These are phyloP conservation scores for Poeciliopsis retropinna DNA, from an alignment of 2,113 vertebrate genomes.

Conservation along the genomic window DNA sequence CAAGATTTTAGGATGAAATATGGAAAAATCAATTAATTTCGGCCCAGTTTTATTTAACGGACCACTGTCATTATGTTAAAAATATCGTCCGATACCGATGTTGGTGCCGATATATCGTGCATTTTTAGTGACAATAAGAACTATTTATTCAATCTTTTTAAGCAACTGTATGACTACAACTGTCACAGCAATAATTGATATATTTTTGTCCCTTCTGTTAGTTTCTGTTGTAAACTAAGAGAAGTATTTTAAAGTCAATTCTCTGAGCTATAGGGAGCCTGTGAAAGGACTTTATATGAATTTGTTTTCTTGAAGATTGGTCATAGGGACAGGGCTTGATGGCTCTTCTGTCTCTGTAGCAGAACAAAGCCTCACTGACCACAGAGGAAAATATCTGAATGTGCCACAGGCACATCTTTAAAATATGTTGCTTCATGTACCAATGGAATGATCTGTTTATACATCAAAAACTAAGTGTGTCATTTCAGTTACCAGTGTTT, in stretches of 20 bases:
- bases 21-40: too few species aligned
- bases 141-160: not conserved
- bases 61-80: too few species aligned
- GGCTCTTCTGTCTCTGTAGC: conserved; percentile 46
- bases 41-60: too few species aligned
- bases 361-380: conserved; percentile 60
- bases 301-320: conserved; percentile 36
- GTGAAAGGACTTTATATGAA: too few species aligned
- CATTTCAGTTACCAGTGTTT: conserved; percentile 10
- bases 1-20: too few species aligned
- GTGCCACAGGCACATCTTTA: conserved; percentile 50
- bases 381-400: conserved; percentile 66
- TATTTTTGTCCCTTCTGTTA: too few species aligned
- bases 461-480: conserved; percentile 4
- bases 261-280: too few species aligned
- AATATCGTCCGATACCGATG: too few species aligned
- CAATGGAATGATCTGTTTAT: conserved; percentile 9
- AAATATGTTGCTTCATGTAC: conserved; percentile 40
- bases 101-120: not conserved
- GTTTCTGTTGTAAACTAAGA: too few species aligned
- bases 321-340: conserved; percentile 34
- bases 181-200: too few species aligned
- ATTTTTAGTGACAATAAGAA: conserved; percentile 14
- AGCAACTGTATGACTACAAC: too few species aligned
- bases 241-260: too few species aligned